phyloP scores from a whole-genome alignment of 2,888 invertebrate species.

The Drosophila tanythrix region DNA sequence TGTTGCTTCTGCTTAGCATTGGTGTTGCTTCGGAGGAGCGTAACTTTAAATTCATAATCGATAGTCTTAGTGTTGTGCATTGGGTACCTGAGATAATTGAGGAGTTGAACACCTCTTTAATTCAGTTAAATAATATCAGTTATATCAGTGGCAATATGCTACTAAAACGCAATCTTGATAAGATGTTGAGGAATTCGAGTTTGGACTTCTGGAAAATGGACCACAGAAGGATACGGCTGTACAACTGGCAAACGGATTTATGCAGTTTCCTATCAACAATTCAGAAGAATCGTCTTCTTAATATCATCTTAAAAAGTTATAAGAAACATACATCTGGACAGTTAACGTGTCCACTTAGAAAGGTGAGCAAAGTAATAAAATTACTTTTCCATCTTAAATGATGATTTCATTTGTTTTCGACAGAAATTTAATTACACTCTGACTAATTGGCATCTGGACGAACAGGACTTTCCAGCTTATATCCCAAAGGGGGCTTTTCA shows the following conservation, averaged over 20 bases:
- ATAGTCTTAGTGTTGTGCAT: neutral
- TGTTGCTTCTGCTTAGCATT: conserved; percentile 4
- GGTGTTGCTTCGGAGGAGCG: conserved; percentile 6
- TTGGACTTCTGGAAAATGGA: conserved; percentile 49
- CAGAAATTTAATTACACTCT: conserved; percentile 25
- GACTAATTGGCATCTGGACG: conserved; percentile 43
- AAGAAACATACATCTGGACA: neutral
- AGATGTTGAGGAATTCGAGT: neutral
- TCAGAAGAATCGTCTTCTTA: conserved; percentile 26
- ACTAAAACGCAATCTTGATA: conserved; percentile 8
- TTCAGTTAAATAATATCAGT: conserved; percentile 22
- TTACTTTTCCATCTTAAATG: neutral
- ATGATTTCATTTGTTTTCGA: neutral
- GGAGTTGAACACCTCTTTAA: neutral
- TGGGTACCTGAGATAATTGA: conserved; percentile 24
- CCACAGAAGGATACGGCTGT: conserved; percentile 27
- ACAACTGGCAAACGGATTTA: conserved; percentile 1
- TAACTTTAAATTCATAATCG: conserved; percentile 20
- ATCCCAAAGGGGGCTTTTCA: conserved; percentile 43
- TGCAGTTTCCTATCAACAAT: conserved; percentile 22
- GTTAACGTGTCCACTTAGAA: conserved; percentile 23
- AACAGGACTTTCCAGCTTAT: conserved; percentile 48
- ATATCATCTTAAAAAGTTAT: conserved; percentile 5
- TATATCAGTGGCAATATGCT: conserved; percentile 20
- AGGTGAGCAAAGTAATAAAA: conserved; percentile 13